phyloP scores from a whole-genome alignment of 1,140 invertebrate genomes.

The Drosophila pallidifrons region DNA sequence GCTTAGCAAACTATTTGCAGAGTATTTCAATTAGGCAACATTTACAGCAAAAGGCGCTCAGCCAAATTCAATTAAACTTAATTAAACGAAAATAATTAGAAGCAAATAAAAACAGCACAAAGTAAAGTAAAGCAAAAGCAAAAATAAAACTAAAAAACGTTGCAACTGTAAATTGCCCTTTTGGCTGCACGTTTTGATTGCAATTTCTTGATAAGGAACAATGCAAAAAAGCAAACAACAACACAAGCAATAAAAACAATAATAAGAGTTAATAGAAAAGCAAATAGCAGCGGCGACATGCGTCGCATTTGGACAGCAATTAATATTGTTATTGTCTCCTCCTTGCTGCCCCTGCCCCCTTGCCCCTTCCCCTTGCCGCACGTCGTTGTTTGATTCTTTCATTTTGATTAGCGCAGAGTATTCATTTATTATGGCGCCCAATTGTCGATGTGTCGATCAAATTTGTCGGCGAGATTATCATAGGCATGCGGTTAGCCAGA shows the following conservation, averaged over 20 bases:
- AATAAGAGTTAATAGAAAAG: conserved; percentile 27
- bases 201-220: conserved; percentile 42
- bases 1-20: neutral
- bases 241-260: neutral
- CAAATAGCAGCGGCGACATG: conserved; percentile 33
- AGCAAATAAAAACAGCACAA: conserved; percentile 28
- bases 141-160: neutral
- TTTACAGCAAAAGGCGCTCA: conserved; percentile 19
- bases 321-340: conserved; percentile 17
- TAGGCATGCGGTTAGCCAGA: conserved; percentile 12
- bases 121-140: conserved; percentile 1
- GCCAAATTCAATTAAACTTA: conserved; percentile 52
- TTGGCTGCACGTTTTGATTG: conserved; percentile 48
- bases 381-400: conserved; percentile 17
- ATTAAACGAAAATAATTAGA: conserved; percentile 50
- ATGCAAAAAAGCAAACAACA: conserved; percentile 8
- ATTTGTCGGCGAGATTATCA: conserved; percentile 32
- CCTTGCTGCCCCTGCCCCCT: neutral
- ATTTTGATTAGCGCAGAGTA: conserved; percentile 22
- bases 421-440: conserved; percentile 39
- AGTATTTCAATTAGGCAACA: conserved; percentile 4
- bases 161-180: conserved; percentile 36
- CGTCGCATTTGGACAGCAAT: conserved; percentile 35
- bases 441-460: conserved; percentile 49
- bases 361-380: neutral